Conservation (phyloP, 2,113 vertebrate species). For the Rostratula benghalensis region DNA sequence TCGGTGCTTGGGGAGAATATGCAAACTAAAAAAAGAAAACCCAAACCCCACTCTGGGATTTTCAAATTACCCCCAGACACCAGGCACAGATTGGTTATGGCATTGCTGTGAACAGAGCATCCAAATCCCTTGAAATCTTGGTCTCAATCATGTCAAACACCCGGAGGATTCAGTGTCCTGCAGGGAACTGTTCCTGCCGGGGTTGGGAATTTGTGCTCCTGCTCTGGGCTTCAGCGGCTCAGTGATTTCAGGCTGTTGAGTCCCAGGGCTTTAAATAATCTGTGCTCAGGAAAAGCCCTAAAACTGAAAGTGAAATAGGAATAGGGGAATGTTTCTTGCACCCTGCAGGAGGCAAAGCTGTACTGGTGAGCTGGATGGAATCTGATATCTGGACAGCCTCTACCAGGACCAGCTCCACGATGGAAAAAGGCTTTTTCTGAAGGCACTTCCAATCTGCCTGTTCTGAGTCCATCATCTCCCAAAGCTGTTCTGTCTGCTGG, state of each 20-base stretch:
- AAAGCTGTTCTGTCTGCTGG: neutral
- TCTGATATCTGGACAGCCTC: neutral
- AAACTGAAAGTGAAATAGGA: accelerated
- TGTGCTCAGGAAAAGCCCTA: neutral
- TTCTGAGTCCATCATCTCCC: neutral
- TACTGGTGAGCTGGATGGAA: neutral
- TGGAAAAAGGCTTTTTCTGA: neutral
- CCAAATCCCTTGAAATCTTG: neutral
- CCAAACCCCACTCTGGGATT: neutral
- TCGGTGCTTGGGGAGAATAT: neutral
- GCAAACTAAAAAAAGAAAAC: neutral
- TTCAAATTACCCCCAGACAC: neutral
- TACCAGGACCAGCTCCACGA: neutral
- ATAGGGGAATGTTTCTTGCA: neutral
- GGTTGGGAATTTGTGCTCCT: neutral
- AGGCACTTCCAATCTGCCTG: neutral
- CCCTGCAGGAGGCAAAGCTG: neutral
- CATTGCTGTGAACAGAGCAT: neutral
- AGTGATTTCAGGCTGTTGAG: neutral
- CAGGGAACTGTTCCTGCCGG: neutral
- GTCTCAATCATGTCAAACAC: neutral
- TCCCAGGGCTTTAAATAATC: neutral
- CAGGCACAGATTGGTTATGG: neutral
- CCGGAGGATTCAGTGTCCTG: neutral
- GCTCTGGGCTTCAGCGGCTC: neutral